Evolutionary conservation across 2,797 vertebrate genomes (phyloP), one percentile per base, ranked within the genome.

Genomic region (Bradypodion ventrale): DNA sequence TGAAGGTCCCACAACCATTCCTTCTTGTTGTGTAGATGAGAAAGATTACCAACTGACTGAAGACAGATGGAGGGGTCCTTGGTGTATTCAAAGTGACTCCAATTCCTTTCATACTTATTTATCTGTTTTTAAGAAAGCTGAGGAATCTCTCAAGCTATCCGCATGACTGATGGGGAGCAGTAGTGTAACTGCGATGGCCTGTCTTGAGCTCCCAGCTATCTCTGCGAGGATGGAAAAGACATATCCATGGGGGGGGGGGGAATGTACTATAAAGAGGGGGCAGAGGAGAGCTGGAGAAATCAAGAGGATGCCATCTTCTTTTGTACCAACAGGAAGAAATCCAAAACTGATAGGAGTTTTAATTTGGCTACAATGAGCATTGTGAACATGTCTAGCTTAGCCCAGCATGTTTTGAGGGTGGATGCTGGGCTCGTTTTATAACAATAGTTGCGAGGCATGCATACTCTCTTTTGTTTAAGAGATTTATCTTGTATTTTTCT

Each of bases 291-390:
- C 49, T 46, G 27, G 63, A 73, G 32, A 8, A 80, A 21, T 29
- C 40, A 15, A 25, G 78, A 65, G 52, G 63, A 46, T 10, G 16
- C 42, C n/a, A 32, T 23, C 21, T 80, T 56, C 21, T 69, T 81
- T 85, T 87, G 70, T 60, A 25, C 49, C 7, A 42, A 66, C 5
- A 40, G 23, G 32, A 68, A 37, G 62, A 83, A 79, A 68, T n/a
- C 75, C 35, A 40, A 68, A 75, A 78, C 62, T 27, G 40, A 56
- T 83, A 27, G n/a, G 49, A 82, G 65, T 77, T 85, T 75, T 46
- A 80, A 65, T 82, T 69, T 23, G 44, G 35, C 27, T 77, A 19
- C 29, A 52, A 15, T 49, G 42, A 75, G 23, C 42, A 27, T 83
- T 84, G 27, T 0, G 78, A 60, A 5, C 19, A 37, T 44, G 59